phyloP scores from a whole-genome alignment of 1,140 invertebrate genomes.

The Sinonovacula constricta region DNA sequence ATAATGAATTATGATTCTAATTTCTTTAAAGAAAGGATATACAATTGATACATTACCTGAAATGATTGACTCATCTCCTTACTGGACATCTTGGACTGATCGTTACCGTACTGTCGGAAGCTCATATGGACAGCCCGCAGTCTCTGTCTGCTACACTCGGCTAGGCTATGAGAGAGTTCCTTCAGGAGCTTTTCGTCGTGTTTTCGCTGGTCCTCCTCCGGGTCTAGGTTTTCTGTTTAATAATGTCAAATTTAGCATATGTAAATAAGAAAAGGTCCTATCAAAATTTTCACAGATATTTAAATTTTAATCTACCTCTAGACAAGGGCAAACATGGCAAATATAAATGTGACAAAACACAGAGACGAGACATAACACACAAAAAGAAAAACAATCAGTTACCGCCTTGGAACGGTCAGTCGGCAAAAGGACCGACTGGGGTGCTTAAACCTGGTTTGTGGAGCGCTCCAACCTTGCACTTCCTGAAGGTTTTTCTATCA shows the following conservation, averaged over 20 bases:
- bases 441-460: no score
- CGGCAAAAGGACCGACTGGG: no score
- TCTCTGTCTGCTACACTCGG: slow-evolving; percentile 66
- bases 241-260: no score
- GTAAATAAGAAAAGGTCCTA: background rate
- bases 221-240: no score
- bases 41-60: slow-evolving; percentile 61
- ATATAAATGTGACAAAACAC: no score
- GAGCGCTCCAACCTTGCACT: no score
- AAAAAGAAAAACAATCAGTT: no score
- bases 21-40: background rate
- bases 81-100: slow-evolving; percentile 61
- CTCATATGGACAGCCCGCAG: slow-evolving; percentile 68
- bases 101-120: slow-evolving; percentile 62
- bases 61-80: slow-evolving; percentile 67
- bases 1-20: no score
- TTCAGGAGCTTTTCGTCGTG: slow-evolving; percentile 47
- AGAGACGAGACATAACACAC: no score
- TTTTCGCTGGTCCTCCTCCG: slow-evolving; percentile 56
- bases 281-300: background rate
- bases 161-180: slow-evolving; percentile 43
- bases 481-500: no score
- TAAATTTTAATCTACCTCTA: background rate
- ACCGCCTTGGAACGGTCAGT: no score
- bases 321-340: background rate